Conservation (phyloP, 2,888 invertebrate genomes). For the Rhamphomyia laevipes region DNA sequence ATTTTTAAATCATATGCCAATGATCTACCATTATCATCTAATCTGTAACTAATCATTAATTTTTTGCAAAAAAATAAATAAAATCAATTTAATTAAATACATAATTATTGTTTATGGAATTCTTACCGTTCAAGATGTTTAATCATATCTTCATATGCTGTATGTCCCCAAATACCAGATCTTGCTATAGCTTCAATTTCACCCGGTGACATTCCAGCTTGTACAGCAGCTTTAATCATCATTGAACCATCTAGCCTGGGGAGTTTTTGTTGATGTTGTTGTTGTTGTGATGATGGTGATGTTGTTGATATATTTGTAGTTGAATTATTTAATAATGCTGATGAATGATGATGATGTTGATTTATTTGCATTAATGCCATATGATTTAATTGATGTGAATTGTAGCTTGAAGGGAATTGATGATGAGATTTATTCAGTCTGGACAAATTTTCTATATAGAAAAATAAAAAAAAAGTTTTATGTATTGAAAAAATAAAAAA, state of each 20-base stretch:
- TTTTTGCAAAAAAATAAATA: no score
- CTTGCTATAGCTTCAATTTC: background rate
- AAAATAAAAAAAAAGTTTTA: no score
- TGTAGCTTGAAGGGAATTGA: background rate
- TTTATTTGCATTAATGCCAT: constrained; percentile 1
- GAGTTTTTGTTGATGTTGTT: background rate
- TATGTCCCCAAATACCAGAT: background rate
- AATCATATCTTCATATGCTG: background rate
- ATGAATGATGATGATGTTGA: background rate
- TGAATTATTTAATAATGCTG: background rate
- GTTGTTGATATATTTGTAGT: background rate
- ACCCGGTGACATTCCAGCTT: background rate
- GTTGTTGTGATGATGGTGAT: background rate
- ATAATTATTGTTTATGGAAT: background rate
- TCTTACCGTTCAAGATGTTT: background rate
- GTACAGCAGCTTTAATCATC: background rate
- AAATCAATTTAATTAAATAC: no score
- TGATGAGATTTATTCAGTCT: background rate
- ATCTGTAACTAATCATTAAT: no score
- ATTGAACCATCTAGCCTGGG: background rate
- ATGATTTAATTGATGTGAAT: background rate
- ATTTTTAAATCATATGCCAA: no score
- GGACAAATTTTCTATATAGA: no score
- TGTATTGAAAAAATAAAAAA: no score
- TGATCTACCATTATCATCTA: no score